Percentiles rank a stretch among this genome's conserved stretches.
Conservation (phyloP, 2,888 invertebrate genomes). For the Notocelia uddmanniana region DNA sequence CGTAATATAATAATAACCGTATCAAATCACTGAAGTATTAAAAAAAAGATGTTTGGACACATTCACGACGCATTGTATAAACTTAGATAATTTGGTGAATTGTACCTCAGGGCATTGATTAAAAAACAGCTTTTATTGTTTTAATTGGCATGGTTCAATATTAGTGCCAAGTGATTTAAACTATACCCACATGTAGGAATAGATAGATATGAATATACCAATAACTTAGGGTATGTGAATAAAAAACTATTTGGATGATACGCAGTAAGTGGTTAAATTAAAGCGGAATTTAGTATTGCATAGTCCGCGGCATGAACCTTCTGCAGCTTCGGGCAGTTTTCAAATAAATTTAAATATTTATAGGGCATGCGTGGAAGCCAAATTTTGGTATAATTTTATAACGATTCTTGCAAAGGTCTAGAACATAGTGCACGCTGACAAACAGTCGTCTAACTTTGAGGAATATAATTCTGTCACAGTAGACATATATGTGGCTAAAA, state of each 20-base stretch:
- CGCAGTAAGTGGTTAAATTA: conserved; percentile 12
- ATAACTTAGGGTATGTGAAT: no score
- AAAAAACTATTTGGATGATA: background rate
- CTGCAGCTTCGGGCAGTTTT: conserved; percentile 22
- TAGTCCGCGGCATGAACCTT: conserved; percentile 25
- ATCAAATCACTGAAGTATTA: background rate
- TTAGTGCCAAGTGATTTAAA: no score
- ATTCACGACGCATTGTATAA: no score
- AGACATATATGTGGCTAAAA: no score
- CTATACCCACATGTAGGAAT: no score
- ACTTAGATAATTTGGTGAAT: no score
- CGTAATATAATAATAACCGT: background rate
- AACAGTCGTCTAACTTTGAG: conserved; percentile 41
- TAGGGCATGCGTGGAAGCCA: conserved; percentile 75
- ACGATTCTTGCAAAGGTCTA: conserved; percentile 64
- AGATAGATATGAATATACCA: no score
- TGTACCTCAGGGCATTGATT: no score
- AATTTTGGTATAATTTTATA: conserved; percentile 64
- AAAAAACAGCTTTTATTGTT: background rate
- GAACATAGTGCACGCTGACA: conserved; percentile 58
- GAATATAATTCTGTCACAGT: no score
- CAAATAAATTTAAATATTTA: conserved; percentile 63
- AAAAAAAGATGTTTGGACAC: background rate
- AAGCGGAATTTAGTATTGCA: conserved; percentile 26
- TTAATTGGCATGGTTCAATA: background rate